Percentiles rank a stretch among this genome's conserved stretches.
Evolutionary conservation across 2,113 vertebrate genomes (phyloP).

Genomic region (Oreochromis niloticus): DNA sequence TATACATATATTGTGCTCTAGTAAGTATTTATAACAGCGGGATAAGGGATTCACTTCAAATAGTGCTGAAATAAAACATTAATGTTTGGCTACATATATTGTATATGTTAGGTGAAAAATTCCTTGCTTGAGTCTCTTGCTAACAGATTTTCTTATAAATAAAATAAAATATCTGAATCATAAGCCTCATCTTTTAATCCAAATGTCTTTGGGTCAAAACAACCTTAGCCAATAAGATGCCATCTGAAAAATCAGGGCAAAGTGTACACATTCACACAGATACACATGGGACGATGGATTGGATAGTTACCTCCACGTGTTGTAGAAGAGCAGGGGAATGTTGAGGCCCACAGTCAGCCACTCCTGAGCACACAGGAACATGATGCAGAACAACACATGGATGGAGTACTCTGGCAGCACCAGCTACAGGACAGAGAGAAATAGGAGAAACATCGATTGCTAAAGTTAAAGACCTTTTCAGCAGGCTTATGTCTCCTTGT

Average conservation of each 20-base stretch:
- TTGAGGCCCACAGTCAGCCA: constrained; percentile 97
- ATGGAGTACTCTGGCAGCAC: constrained; percentile 96
- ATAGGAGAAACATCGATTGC: neutral
- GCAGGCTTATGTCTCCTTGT: neutral
- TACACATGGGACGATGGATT: neutral
- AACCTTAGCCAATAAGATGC: neutral
- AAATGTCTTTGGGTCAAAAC: neutral
- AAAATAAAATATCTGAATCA: neutral
- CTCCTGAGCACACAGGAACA: constrained; percentile 97
- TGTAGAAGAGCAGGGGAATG: constrained; percentile 92
- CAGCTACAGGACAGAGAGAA: constrained; percentile 69
- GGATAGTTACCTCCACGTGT: constrained; percentile 90
- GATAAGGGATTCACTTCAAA: neutral
- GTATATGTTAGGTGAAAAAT: neutral
- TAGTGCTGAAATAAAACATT: neutral
- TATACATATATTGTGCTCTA: neutral
- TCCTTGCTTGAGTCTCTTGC: neutral
- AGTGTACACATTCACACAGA: neutral
- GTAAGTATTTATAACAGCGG: neutral
- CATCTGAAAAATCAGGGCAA: neutral
- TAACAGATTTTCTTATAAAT: neutral
- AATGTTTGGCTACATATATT: neutral
- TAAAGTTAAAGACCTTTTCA: neutral
- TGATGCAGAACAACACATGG: constrained; percentile 96
- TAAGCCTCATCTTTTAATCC: neutral